These are phyloP conservation scores for Erythrocercus mccallii DNA, from an alignment of 2,113 vertebrate genomes.

Conservation along the genomic window DNA sequence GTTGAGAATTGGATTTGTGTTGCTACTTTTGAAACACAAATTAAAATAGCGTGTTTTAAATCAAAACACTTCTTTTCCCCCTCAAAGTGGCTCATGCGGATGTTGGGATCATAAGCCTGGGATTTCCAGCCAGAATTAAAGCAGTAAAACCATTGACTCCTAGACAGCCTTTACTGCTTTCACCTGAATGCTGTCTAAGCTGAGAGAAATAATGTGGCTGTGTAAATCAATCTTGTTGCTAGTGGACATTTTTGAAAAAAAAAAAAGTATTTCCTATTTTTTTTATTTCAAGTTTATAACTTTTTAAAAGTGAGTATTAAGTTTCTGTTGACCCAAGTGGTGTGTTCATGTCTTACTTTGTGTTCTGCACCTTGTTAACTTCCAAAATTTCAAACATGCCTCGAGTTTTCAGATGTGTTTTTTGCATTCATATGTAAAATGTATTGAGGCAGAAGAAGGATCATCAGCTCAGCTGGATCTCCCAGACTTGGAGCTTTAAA, in stretches of 20 bases:
- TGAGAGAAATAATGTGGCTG: not conserved
- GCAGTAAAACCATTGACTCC: not conserved
- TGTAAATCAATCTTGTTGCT: not conserved
- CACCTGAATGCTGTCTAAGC: not conserved
- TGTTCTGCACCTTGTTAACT: not conserved
- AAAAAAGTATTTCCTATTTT: accelerated
- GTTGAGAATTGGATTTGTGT: not conserved
- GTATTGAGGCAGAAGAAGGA: not conserved
- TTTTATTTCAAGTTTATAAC: not conserved
- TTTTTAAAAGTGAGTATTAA: not conserved
- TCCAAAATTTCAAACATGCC: accelerated
- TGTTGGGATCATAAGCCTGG: not conserved
- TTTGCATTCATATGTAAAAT: not conserved
- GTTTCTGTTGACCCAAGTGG: accelerated
- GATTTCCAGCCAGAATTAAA: not conserved
- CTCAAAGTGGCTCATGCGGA: not conserved
- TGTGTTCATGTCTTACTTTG: not conserved
- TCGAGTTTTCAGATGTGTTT: not conserved
- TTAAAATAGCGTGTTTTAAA: not conserved
- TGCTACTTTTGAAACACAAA: not conserved
- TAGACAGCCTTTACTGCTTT: not conserved
- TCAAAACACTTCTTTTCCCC: accelerated
- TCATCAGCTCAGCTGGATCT: not conserved
- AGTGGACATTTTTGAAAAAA: not conserved
- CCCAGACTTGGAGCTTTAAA: not conserved